phyloP scores from a whole-genome alignment of 2,113 vertebrate species.

The Trochalopteron elliotii region DNA sequence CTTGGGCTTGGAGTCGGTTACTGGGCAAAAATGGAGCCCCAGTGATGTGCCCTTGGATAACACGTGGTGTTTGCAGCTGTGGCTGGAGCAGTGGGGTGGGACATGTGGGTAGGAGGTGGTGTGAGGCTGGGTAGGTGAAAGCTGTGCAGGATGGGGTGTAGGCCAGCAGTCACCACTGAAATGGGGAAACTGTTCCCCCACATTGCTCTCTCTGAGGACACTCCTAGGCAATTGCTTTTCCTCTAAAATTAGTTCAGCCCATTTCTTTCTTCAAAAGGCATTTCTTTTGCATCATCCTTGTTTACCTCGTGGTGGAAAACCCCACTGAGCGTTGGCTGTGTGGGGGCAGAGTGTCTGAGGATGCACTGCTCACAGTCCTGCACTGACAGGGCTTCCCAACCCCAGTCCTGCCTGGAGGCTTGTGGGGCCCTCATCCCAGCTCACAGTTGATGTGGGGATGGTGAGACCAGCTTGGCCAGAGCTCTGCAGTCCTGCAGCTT shows the following conservation, averaged over 20 bases:
- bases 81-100: background rate
- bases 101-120: fast-evolving
- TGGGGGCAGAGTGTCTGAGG: fast-evolving
- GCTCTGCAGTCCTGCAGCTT: background rate
- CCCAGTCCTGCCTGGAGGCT: background rate
- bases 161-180: background rate
- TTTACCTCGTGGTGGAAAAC: background rate
- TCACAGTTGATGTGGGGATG: background rate
- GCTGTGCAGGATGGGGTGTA: fast-evolving
- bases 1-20: background rate
- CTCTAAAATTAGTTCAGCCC: background rate
- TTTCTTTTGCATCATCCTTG: background rate
- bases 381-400: background rate
- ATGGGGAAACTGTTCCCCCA: background rate
- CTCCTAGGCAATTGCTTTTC: background rate
- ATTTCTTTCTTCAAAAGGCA: too few species aligned
- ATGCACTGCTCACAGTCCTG: background rate
- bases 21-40: background rate
- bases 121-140: background rate
- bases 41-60: background rate
- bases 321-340: fast-evolving
- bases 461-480: background rate
- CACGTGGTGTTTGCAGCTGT: fast-evolving
- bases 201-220: background rate
- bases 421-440: background rate